Evolutionary conservation across 1,140 invertebrate species (phyloP), one percentile per base, ranked within the genome.

Genomic region (Bombyx mori): DNA sequence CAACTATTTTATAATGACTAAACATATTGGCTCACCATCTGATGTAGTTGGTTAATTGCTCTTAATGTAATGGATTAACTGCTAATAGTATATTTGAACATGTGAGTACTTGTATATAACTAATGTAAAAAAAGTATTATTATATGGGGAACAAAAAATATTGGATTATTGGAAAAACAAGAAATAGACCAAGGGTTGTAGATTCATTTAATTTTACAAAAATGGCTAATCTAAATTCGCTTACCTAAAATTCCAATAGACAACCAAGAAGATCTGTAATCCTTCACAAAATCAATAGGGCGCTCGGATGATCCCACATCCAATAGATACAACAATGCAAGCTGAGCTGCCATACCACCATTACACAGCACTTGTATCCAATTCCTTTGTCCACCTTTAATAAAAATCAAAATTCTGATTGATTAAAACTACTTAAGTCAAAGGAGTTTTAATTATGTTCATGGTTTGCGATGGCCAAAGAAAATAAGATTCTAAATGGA

Each of bases 291-390:
- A 77, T 97, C 92, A 48, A 98, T 91, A 2, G 94, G 91, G 18
- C 89, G 84, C 80, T 98, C 96, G 12, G 91, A 91, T 71, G 92
- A 92, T 26, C 94, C 94, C 61, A 92, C 90, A 84, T 97, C 95
- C 52, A 97, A 82, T 58, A 97, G 82, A 73, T 96, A 97, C 3
- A 97, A 82, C 45, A 97, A 65, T 0, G 92, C 93, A 46, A 97
- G 82, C 67, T 94, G 91, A 6, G 92, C 90, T 10, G 95, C 95
- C 89, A 96, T 94, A 8, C 96, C 96, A 7, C 92, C 93, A 89
- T 97, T 98, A 77, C 96, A 97, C 0, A 97, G 72, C 5, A 97
- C 96, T 82, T 98, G 96, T 7, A 97, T 88, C 96, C 96, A 97
- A 81, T 95, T 96, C 65, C 96, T 90, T 76, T 96, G 94, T 0